A percentile compares a stretch with the other conserved stretches of the same genome.
phyloP scores from a whole-genome alignment of 2,888 invertebrate genomes.

The Zhuqinia jingwanae region DNA sequence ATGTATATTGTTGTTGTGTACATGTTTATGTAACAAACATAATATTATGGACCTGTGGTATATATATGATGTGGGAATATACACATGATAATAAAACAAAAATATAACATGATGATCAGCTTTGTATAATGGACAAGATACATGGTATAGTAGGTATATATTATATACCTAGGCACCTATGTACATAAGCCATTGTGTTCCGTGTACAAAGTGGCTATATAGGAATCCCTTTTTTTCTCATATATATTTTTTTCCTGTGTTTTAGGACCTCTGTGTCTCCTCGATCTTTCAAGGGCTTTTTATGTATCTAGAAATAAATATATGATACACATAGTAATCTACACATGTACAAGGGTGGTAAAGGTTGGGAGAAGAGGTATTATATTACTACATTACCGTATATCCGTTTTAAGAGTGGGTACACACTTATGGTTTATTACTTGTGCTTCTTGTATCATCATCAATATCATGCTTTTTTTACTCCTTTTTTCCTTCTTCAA shows the following conservation, averaged over 20 bases:
- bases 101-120: too few species aligned
- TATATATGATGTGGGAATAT: too few species aligned
- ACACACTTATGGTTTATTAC: conserved; percentile 61
- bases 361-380: conserved; percentile 8
- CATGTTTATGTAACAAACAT: background rate
- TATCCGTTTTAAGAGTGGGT: conserved; percentile 29
- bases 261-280: conserved; percentile 45
- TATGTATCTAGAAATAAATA: conserved; percentile 33
- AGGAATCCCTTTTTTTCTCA: conserved; percentile 53
- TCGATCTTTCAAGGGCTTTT: conserved; percentile 63
- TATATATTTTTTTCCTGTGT: conserved; percentile 41
- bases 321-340: background rate
- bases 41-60: too few species aligned
- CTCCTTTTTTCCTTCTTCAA: background rate
- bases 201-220: too few species aligned
- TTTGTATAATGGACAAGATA: too few species aligned
- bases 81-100: too few species aligned
- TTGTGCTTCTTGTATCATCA: conserved; percentile 36
- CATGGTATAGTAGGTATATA: too few species aligned
- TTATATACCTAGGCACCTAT: too few species aligned
- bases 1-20: too few species aligned
- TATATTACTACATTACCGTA: conserved; percentile 40
- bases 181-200: too few species aligned
- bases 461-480: conserved; percentile 1
- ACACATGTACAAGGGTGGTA: background rate